phyloP scores from a whole-genome alignment of 2,797 vertebrate species.

The Acanthurus leucopareius region DNA sequence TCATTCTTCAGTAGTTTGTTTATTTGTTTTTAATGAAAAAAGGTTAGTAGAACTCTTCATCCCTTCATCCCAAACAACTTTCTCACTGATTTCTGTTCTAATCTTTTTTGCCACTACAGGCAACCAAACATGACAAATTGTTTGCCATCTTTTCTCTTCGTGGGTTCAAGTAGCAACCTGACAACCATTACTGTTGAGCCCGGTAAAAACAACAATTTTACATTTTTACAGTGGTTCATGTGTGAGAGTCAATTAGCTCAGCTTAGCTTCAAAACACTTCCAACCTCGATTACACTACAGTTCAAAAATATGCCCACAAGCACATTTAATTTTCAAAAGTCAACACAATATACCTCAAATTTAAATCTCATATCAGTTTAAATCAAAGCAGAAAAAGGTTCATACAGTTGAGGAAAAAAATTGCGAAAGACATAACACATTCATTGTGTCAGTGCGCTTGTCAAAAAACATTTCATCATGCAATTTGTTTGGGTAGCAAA shows the following conservation, averaged over 20 bases:
- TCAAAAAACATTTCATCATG: too few species aligned
- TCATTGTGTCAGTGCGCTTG: too few species aligned
- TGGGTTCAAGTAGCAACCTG: too few species aligned
- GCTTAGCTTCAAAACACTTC: neutral
- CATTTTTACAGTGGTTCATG: neutral
- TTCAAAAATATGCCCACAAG: neutral
- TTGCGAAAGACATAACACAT: neutral
- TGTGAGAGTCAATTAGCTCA: neutral
- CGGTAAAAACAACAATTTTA: neutral
- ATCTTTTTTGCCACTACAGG: too few species aligned
- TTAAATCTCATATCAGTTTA: neutral
- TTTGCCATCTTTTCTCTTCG: too few species aligned
- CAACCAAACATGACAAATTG: too few species aligned
- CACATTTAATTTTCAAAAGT: neutral
- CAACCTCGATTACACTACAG: neutral
- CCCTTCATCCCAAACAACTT: too few species aligned
- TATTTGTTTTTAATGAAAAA: too few species aligned
- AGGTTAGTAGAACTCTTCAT: too few species aligned
- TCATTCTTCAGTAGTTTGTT: too few species aligned
- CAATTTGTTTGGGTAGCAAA: neutral
- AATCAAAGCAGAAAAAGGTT: neutral
- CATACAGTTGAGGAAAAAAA: neutral
- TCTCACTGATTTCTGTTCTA: too few species aligned
- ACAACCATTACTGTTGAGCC: too few species aligned
- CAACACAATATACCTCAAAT: neutral